Evolutionary conservation across 2,888 invertebrate species (phyloP), one percentile per base, ranked within the genome.

Genomic region (Reticulitermes lucifugus): DNA sequence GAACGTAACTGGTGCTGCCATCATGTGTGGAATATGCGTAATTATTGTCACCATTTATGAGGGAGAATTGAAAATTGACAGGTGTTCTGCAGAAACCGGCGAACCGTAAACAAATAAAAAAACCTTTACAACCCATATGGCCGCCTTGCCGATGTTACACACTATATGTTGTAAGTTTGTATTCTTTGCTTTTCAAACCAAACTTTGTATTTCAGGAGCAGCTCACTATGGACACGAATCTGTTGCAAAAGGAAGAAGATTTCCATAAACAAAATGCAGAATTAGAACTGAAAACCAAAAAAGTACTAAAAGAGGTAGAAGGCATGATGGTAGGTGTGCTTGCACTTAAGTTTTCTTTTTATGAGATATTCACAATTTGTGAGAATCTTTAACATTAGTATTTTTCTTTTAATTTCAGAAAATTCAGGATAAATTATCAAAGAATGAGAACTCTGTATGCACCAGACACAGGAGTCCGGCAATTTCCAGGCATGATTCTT

Each of bases 211-310:
- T 65, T 65, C n/a, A 35, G 14, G 21, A 35, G 35, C 35, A 35
- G 22, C 10, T 41, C 41, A 41, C 6, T 18, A 83, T 83, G 83
- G 83, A 83, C 51, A 83, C 55, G 10, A 71, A 90, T 86, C 88
- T 91, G 85, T 87, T 91, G 46, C 87, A 89, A 87, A 91, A 89
- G 88, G 91, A 91, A 88, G 88, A 90, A 87, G 90, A 91, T 89
- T 91, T 89, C 88, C 87, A 89, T 84, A 90, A 90, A 88, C 89
- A 91, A 88, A 91, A 91, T 88, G 89, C 90, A 87, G 89, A 90
- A 88, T 83, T 91, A 59, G 91, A 91, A 88, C 85, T 88, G 65
- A 89, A 89, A 87, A 90, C 90, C 0, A 90, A 90, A 87, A 89
- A 90, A 85, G 84, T 91, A 46, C 88, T 91, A 87, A 88, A 89